Evolutionary conservation across 2,888 invertebrate species (phyloP).

Genomic region (Parnassius mnemosyne): DNA sequence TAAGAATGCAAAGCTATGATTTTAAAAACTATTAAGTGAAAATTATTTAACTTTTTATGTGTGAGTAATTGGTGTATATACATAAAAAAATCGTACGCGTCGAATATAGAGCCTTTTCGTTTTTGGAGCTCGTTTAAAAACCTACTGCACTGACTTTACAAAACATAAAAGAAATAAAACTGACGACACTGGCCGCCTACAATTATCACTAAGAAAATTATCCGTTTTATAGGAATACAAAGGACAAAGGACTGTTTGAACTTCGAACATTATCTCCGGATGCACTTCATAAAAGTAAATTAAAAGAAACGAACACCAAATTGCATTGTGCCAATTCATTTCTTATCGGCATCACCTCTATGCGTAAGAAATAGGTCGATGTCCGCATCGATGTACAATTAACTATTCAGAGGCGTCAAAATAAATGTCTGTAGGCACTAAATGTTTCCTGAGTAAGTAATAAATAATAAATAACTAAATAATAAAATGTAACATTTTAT

Average conservation of each 20-base stretch:
- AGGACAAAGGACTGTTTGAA: background rate
- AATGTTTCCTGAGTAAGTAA: background rate
- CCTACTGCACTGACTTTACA: no score
- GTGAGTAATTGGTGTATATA: no score
- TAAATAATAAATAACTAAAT: background rate
- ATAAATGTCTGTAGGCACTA: background rate
- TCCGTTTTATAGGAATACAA: slow-evolving; percentile 3
- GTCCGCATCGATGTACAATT: slow-evolving; percentile 25
- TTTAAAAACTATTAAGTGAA: no score
- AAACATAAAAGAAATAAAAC: background rate
- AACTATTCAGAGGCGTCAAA: slow-evolving; percentile 10
- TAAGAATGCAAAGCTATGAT: no score
- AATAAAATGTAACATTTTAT: no score
- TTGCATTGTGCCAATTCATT: slow-evolving; percentile 7
- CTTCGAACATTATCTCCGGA: background rate
- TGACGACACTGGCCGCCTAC: background rate
- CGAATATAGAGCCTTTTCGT: no score
- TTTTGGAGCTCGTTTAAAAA: no score
- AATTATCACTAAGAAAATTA: background rate
- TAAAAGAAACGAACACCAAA: slow-evolving; percentile 5
- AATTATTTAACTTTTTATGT: no score
- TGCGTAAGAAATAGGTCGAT: slow-evolving; percentile 30
- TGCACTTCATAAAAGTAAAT: slow-evolving; percentile 1
- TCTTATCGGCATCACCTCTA: slow-evolving; percentile 12
- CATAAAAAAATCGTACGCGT: no score